phyloP scores from a whole-genome alignment of 2,113 vertebrate genomes.

The Crotalus viridis region DNA sequence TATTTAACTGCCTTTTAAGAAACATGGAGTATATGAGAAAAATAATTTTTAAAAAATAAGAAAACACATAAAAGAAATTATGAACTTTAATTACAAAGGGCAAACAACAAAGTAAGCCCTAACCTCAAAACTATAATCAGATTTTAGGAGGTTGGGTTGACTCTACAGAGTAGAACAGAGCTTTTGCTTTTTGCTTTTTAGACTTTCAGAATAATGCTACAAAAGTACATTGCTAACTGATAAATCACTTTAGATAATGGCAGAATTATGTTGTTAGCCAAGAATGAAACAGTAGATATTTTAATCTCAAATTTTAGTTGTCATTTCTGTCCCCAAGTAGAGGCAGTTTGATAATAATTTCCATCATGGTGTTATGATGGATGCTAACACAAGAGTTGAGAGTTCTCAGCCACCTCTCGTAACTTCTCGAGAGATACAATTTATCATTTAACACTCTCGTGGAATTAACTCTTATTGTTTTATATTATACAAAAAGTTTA shows the following conservation, averaged over 20 bases:
- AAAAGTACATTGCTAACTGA: slow-evolving; percentile 7
- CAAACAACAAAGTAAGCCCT: slow-evolving; percentile 13
- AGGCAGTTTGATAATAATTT: slow-evolving; percentile 19
- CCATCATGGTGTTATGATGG: not conserved
- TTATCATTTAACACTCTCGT: slow-evolving; percentile 39
- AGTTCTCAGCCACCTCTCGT: not conserved
- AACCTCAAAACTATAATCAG: not conserved
- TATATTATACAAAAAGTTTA: not conserved
- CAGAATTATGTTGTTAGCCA: slow-evolving; percentile 13
- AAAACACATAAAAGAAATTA: not conserved
- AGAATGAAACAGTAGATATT: not conserved
- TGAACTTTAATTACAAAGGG: slow-evolving; percentile 17
- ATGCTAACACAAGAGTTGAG: not conserved
- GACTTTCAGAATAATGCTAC: fast-evolving
- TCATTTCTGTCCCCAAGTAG: slow-evolving; percentile 44
- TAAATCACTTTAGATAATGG: slow-evolving; percentile 6
- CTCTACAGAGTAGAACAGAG: not conserved
- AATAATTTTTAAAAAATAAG: slow-evolving; percentile 1
- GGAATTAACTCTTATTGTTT: slow-evolving; percentile 46
- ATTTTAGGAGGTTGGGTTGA: slow-evolving; percentile 11
- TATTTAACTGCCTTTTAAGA: slow-evolving; percentile 5
- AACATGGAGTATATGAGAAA: slow-evolving; percentile 17
- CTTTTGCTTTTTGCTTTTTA: not conserved
- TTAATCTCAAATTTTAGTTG: slow-evolving; percentile 15
- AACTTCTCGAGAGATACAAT: not conserved